Evolutionary conservation across 2,888 invertebrate genomes (phyloP).

Genomic region (Epirrita christyi): DNA sequence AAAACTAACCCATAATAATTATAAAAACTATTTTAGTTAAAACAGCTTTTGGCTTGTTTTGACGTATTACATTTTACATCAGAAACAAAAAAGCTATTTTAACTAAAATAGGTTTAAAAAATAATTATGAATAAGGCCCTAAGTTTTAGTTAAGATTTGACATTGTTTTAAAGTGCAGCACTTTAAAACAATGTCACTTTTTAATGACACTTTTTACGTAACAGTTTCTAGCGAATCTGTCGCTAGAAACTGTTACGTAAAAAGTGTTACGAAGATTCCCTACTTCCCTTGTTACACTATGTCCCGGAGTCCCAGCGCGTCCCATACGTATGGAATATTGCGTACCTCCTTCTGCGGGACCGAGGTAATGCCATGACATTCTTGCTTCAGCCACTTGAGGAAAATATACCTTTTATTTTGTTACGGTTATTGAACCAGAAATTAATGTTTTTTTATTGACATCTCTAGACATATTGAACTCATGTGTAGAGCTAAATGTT

Average conservation of each 20-base stretch:
- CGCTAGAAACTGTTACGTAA: background rate
- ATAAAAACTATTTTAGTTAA: no score
- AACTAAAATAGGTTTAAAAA: no score
- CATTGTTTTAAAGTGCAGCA: no score
- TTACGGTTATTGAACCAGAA: constrained; percentile 31
- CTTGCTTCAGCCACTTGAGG: constrained; percentile 14
- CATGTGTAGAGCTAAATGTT: background rate
- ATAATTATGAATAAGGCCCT: no score
- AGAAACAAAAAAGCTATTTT: no score
- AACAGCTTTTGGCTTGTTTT: no score
- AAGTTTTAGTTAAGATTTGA: no score
- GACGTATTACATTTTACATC: no score
- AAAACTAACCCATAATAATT: no score
- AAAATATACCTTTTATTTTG: constrained; percentile 31
- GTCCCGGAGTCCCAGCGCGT: constrained; percentile 4
- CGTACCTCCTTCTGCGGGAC: constrained; percentile 29
- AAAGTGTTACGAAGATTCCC: background rate
- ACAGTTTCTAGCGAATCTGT: background rate
- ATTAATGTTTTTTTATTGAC: constrained; percentile 24
- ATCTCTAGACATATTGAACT: background rate
- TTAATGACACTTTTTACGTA: background rate
- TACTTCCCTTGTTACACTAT: constrained; percentile 14
- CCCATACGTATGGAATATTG: constrained; percentile 32
- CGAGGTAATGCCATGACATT: constrained; percentile 38
- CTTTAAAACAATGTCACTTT: no score